A percentile compares a stretch with the other conserved stretches of the same genome.
Conservation (phyloP, 2,113 vertebrate species). For the Macquaria australasica region DNA sequence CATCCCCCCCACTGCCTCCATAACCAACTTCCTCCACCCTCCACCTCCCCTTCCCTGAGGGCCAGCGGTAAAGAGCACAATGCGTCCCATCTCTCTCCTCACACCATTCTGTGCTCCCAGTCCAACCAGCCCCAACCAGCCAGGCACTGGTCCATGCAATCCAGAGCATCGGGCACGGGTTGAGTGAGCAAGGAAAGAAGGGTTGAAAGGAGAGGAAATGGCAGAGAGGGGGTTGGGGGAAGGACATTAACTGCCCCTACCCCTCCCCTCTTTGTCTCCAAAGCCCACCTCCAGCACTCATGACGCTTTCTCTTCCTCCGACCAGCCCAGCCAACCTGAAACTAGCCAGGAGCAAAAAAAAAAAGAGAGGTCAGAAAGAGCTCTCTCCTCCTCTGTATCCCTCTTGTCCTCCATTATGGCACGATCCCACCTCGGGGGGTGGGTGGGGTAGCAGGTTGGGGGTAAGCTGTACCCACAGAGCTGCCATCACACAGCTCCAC, state of each 20-base stretch:
- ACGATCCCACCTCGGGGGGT: conserved; percentile 28
- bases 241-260: background rate
- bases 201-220: conserved; percentile 39
- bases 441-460: conserved; percentile 1
- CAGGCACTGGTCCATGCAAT: conserved; percentile 32
- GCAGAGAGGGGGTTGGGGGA: background rate
- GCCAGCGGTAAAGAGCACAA: conserved; percentile 70
- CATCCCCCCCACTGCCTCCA: conserved; percentile 31
- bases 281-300: conserved; percentile 25
- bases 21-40: conserved; percentile 44
- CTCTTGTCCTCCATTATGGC: conserved; percentile 52
- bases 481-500: conserved; percentile 45
- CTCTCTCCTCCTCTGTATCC: conserved; percentile 15
- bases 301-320: conserved; percentile 41
- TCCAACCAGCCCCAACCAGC: conserved; percentile 28
- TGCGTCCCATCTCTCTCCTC: conserved; percentile 54
- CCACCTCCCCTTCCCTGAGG: conserved; percentile 50
- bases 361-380: background rate
- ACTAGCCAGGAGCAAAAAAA: conserved; percentile 35
- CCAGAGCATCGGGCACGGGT: conserved; percentile 36
- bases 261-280: background rate
- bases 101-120: conserved; percentile 46
- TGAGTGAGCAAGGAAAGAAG: conserved; percentile 53
- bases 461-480: conserved; percentile 20
- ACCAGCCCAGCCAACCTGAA: conserved; percentile 47